Base-by-base conservation (phyloP, 1,140 invertebrate genomes). In the Atta cephalotes region DNA sequence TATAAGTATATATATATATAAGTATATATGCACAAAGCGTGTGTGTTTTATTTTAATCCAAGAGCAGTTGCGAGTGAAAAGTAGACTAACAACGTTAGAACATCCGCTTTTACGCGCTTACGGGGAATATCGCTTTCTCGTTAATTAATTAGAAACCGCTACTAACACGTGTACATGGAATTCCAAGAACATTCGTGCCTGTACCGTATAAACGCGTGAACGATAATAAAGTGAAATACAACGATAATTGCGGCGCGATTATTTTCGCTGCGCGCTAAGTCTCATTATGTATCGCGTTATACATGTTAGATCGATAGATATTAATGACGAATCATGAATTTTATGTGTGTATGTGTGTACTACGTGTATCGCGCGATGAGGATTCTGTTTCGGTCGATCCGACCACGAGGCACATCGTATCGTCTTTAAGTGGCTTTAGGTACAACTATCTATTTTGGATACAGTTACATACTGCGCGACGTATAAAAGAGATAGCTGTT, bases 61-160 rank as follows among this genome's bases (percentile, higher is more conserved):
- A 87, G 85, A 84, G 85, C 85, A 90, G 89, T 90, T 84, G 87
- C 9, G 56, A 56, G 25, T 76, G 79, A 79, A 78, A 79, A 51
- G 16, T 85, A 78, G 63, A 58, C 7, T 63, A 53, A 65, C 58
- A 49, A 51, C 31, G 28, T 12, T 35, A 70, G 66, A 68, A 45
- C n/a, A 39, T 58, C 10, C n/a, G 31, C 31, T 85, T 25, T 7
- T 25, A 51, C 1, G 18, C 4, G 25, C 21, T 18, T 18, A 56
- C 39, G 39, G 58, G 3, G 9, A 81, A 56, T 35, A 49, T 86
- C 70, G 82, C 87, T 86, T 88, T 76, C 51, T 88, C 72, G 21
- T 70, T 65, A 35, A 65, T 77, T 65, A 35, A 71, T 31, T 90
- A 90, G 16, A 78, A 53, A 71, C 4, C 16, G 4, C 9, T 49